A percentile compares a stretch with the other conserved stretches of the same genome.
Evolutionary conservation across 2,888 invertebrate species (phyloP).

Genomic region (Glaucopsyche alexis): DNA sequence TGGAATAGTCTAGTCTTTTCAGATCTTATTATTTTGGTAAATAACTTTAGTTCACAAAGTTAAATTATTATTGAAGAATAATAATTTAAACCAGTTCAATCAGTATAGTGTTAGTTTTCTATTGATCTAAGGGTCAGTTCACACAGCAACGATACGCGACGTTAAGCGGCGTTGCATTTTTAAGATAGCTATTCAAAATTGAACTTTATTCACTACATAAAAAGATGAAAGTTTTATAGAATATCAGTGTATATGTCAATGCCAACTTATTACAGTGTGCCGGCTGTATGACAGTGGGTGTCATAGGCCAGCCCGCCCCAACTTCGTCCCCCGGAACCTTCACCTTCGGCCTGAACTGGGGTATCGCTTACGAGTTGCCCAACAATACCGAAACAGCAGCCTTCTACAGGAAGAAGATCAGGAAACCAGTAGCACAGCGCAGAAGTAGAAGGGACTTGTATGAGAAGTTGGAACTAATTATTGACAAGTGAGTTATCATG

Average conservation of each 20-base stretch:
- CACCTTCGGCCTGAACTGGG: slow-evolving; percentile 85
- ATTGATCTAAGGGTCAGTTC: no score
- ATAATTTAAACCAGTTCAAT: no score
- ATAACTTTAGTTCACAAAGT: no score
- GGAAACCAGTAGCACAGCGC: slow-evolving; percentile 74
- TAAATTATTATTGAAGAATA: no score
- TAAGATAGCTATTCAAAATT: no score
- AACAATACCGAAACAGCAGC: slow-evolving; percentile 72
- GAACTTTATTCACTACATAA: no score
- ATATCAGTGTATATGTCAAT: not conserved
- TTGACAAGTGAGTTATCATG: slow-evolving; percentile 82
- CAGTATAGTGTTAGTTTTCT: no score
- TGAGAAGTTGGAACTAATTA: slow-evolving; percentile 82
- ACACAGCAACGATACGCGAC: no score
- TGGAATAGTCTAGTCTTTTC: no score
- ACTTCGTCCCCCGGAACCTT: slow-evolving; percentile 74
- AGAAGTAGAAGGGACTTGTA: slow-evolving; percentile 84
- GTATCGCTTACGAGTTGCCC: slow-evolving; percentile 83
- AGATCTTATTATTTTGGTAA: no score
- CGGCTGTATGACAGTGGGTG: slow-evolving; percentile 81
- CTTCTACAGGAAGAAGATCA: slow-evolving; percentile 53
- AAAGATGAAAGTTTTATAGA: no score
- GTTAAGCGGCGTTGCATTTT: no score
- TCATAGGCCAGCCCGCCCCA: slow-evolving; percentile 78
- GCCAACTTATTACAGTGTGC: slow-evolving; percentile 61